Evolutionary conservation across 2,888 invertebrate species (phyloP).

Genomic region (Lomographa bimaculata): DNA sequence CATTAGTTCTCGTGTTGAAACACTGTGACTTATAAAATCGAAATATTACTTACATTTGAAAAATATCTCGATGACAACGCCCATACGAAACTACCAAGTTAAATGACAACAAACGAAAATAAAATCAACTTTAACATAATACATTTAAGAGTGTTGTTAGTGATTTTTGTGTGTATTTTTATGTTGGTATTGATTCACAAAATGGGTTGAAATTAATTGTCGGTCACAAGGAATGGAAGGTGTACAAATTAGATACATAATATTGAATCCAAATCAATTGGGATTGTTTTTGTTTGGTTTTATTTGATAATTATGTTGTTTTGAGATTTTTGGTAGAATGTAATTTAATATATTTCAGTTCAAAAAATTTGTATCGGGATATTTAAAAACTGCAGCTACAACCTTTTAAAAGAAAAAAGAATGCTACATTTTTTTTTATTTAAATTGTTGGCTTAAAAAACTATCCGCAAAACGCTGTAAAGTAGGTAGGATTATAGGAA

Average conservation of each 20-base stretch:
- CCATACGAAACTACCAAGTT: conserved; percentile 43
- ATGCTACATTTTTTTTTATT: too few species aligned
- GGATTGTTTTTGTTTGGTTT: conserved; percentile 46
- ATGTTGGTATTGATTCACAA: conserved; percentile 46
- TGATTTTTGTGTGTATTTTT: conserved; percentile 4
- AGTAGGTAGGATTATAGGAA: too few species aligned
- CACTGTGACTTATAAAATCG: conserved; percentile 65
- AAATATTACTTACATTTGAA: conserved; percentile 65
- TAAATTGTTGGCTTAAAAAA: too few species aligned
- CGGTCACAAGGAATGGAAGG: conserved; percentile 55
- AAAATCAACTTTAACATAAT: conserved; percentile 25
- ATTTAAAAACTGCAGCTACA: too few species aligned
- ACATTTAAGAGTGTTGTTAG: conserved; percentile 15
- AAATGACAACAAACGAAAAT: conserved; percentile 5
- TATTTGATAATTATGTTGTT: conserved; percentile 44
- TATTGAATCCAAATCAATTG: conserved; percentile 59
- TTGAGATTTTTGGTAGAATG: conserved; percentile 22
- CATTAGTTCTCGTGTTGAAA: conserved; percentile 74
- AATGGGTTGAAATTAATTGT: conserved; percentile 76
- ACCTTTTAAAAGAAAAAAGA: too few species aligned
- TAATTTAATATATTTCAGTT: background rate
- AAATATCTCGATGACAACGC: conserved; percentile 70
- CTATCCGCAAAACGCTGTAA: too few species aligned
- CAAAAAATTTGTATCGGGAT: too few species aligned
- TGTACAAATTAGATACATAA: conserved; percentile 78